These are phyloP conservation scores for Diplogasteroides magnus DNA, from an alignment of 1,140 invertebrate species.

Conservation along the genomic window DNA sequence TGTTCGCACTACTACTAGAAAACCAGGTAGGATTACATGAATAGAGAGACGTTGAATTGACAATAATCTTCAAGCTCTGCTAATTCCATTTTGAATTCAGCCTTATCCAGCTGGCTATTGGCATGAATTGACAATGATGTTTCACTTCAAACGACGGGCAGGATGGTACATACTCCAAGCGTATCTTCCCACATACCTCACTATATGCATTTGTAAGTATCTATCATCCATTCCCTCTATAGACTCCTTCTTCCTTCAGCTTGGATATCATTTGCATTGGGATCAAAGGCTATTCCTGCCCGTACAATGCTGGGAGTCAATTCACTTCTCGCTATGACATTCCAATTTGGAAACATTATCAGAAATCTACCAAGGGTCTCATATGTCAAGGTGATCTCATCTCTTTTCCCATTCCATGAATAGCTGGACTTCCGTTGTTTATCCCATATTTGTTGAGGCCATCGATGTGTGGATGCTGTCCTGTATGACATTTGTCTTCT, in stretches of 20 bases:
- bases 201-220: constrained; percentile 54
- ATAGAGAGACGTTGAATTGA: too few species aligned
- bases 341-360: constrained; percentile 55
- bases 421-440: background rate
- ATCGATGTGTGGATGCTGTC: constrained; percentile 55
- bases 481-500: constrained; percentile 56
- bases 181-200: constrained; percentile 53
- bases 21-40: too few species aligned
- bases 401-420: background rate
- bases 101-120: constrained; percentile 53
- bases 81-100: too few species aligned
- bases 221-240: too few species aligned
- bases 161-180: constrained; percentile 55
- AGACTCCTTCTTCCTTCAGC: constrained; percentile 39
- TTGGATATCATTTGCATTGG: constrained; percentile 54
- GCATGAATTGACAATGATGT: constrained; percentile 54
- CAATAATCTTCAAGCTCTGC: too few species aligned
- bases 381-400: constrained; percentile 44
- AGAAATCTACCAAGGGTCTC: constrained; percentile 49
- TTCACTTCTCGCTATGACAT: constrained; percentile 50
- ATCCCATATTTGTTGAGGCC: constrained; percentile 1
- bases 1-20: too few species aligned
- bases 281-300: constrained; percentile 52
- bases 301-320: constrained; percentile 54
- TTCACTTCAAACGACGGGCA: constrained; percentile 51